Conservation (phyloP, 2,113 vertebrate genomes). For the Dascyllus trimaculatus region DNA sequence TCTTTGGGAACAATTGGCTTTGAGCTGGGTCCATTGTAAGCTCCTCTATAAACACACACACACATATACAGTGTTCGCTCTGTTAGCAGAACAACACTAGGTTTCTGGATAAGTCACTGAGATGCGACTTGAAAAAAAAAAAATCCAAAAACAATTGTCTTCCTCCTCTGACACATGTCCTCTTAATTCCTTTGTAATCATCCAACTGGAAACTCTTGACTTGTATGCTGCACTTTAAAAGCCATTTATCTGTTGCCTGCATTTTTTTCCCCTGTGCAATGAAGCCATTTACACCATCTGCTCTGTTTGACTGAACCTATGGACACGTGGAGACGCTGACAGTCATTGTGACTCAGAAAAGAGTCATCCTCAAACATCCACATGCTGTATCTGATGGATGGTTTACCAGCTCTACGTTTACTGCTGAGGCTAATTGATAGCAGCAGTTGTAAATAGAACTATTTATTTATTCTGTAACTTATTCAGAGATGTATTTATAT, state of each 20-base stretch:
- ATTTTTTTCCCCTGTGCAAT: constrained; percentile 9
- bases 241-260: constrained; percentile 21
- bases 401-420: constrained; percentile 51
- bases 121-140: constrained; percentile 69
- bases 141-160: constrained; percentile 54
- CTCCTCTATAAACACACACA: neutral
- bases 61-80: constrained; percentile 1
- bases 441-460: constrained; percentile 21
- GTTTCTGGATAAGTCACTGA: constrained; percentile 55
- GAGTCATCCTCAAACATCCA: constrained; percentile 16
- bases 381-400: constrained; percentile 36
- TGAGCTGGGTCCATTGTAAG: constrained; percentile 27
- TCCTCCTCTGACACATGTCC: constrained; percentile 31
- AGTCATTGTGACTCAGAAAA: neutral
- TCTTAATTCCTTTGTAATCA: constrained; percentile 36
- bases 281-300: constrained; percentile 5
- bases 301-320: neutral
- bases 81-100: constrained; percentile 24
- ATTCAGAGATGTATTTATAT: constrained; percentile 79
- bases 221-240: constrained; percentile 30
- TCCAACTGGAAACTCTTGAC: constrained; percentile 29
- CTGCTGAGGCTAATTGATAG: constrained; percentile 44
- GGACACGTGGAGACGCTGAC: constrained; percentile 12
- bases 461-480: constrained; percentile 82
- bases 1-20: constrained; percentile 34